phyloP scores from a whole-genome alignment of 2,113 vertebrate species.

The Syngnathus typhle region DNA sequence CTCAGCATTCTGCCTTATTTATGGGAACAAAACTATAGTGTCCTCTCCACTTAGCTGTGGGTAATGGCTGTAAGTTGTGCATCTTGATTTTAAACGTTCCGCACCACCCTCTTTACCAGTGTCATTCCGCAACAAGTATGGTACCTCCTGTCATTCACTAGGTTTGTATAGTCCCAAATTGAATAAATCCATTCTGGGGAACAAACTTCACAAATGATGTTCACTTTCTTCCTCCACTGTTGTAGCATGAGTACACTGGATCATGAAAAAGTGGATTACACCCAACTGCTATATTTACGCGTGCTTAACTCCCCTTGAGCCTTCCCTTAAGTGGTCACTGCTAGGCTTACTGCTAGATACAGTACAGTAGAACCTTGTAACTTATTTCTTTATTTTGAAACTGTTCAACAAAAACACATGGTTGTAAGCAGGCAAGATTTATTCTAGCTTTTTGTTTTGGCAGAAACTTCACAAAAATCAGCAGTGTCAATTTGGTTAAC shows the following conservation, averaged over 20 bases:
- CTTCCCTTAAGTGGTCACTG: constrained; percentile 39
- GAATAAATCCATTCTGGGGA: constrained; percentile 72
- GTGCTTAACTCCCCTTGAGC: constrained; percentile 61
- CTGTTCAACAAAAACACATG: background rate
- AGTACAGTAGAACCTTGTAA: constrained; percentile 18
- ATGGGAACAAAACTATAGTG: constrained; percentile 67
- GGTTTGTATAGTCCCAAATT: constrained; percentile 64
- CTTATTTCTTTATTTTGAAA: constrained; percentile 9
- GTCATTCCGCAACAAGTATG: constrained; percentile 60
- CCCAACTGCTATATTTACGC: constrained; percentile 65
- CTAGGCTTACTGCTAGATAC: constrained; percentile 17
- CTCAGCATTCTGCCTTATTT: constrained; percentile 79
- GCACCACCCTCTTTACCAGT: constrained; percentile 47
- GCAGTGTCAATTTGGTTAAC: background rate
- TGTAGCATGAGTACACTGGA: constrained; percentile 39
- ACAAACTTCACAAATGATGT: constrained; percentile 50
- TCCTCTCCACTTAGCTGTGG: constrained; percentile 68
- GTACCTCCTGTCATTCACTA: constrained; percentile 62
- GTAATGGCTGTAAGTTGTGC: constrained; percentile 59
- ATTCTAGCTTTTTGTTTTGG: background rate
- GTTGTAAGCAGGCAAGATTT: background rate
- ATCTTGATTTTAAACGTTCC: constrained; percentile 63
- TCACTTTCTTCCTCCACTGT: constrained; percentile 44
- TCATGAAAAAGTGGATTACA: constrained; percentile 63
- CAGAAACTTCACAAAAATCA: background rate